Evolutionary conservation across 1,140 invertebrate species (phyloP), one percentile per base, ranked within the genome.

Genomic region (Drosophila triauraria): DNA sequence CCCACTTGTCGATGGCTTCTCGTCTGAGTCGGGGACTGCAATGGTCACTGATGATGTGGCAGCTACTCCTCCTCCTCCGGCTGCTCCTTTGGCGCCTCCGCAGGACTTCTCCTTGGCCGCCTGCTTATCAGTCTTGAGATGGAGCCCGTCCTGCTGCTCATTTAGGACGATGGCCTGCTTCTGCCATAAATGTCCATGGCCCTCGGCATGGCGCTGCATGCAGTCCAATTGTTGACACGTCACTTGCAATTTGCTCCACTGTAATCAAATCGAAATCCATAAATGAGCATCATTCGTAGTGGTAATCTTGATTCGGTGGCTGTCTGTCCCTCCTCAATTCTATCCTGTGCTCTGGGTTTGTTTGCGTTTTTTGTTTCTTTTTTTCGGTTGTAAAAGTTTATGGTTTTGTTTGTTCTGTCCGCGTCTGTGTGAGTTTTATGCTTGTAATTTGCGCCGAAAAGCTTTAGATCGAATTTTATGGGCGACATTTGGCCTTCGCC

Each of bases 141-240:
- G 87, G 67, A 54, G 75, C 50, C 69, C 65, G 48, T 71, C 70
- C 32, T 80, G 82, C 54, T 90, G 91, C 64, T 92, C 90, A 86
- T 88, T 91, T 78, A 92, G 63, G 64, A 87, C 84, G 60, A 82
- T 91, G 67, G 92, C 85, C 74, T 93, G 92, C 70, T 91, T 88
- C 17, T 80, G 92, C 91, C 91, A 93, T 63, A 93, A 91, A 84
- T 92, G 83, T 13, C 88, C 88, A 84, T 88, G 91, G 54, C 91
- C 91, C 72, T 92, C 91, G 75, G 91, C 91, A 61, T 93, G 91
- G 50, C 90, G 86, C 64, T 92, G 91, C 88, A 93, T 91, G 72
- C 92, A 93, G 78, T 93, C 88, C 77, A 91, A 82, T 91, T 92
- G 92, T 76, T 93, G 92, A 76, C 91, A 91, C 81, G 92, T 92